Evolutionary conservation across 2,797 vertebrate species (phyloP).

Genomic region (Natrix natrix): DNA sequence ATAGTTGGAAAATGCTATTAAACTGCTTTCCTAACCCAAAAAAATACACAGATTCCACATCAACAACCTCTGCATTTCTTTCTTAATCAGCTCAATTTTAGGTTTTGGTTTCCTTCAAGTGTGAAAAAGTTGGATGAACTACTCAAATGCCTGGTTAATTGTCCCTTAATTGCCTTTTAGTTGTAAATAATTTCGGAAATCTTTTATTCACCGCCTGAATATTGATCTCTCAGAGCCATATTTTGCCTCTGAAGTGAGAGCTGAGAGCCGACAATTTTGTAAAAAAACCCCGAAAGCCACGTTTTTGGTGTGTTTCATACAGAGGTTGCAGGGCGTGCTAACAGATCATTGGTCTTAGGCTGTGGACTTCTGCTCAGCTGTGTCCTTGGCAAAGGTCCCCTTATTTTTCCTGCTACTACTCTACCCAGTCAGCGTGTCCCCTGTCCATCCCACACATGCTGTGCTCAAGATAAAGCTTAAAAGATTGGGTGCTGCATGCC

Average conservation of each 20-base stretch:
- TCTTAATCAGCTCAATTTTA: neutral
- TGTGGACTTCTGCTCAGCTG: neutral
- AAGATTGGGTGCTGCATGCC: neutral
- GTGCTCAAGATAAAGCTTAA: slow-evolving; percentile 10
- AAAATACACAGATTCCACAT: neutral
- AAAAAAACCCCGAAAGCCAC: neutral
- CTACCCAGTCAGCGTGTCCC: neutral
- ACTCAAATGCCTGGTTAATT: neutral
- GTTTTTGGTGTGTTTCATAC: neutral
- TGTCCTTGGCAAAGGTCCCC: neutral
- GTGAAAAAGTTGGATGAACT: neutral
- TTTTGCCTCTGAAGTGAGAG: neutral
- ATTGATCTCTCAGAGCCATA: neutral
- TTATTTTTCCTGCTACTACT: neutral
- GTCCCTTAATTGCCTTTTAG: neutral
- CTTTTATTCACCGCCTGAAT: neutral
- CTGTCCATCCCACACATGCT: slow-evolving; percentile 22
- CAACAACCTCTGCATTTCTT: neutral
- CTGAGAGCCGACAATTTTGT: neutral
- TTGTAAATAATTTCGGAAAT: neutral
- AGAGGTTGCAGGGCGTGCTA: neutral
- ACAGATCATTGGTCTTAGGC: neutral
- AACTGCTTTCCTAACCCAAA: neutral
- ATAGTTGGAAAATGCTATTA: too few relatives aligned
- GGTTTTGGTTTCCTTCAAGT: neutral